These are phyloP conservation scores for Macrotis lagotis DNA, from an alignment of 2,113 vertebrate species.

Conservation along the genomic window DNA sequence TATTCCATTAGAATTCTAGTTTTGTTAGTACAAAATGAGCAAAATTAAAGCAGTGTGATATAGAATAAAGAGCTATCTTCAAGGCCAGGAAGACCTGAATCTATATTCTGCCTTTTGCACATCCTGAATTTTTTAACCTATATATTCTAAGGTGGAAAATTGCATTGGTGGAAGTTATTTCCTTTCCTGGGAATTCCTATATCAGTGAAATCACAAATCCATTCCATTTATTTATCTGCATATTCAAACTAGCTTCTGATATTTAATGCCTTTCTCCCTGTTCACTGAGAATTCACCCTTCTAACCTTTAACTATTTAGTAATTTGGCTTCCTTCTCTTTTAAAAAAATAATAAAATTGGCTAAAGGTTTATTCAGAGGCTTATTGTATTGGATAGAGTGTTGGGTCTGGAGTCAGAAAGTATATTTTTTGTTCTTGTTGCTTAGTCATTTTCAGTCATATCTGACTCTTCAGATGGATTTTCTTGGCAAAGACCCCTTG, in stretches of 20 bases:
- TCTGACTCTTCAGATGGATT: neutral
- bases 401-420: neutral
- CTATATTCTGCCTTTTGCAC: neutral
- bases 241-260: neutral
- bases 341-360: neutral
- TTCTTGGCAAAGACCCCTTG: no score
- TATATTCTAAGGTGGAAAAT: neutral
- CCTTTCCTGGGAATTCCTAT: neutral
- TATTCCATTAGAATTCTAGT: neutral
- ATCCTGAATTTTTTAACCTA: neutral
- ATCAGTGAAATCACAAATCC: neutral
- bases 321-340: neutral
- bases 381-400: fast-evolving
- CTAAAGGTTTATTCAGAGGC: neutral
- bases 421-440: neutral
- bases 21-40: neutral
- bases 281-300: neutral
- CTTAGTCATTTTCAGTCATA: neutral
- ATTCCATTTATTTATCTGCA: neutral
- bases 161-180: neutral
- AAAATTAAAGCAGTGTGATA: neutral
- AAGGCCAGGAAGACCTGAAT: neutral
- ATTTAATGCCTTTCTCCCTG: neutral
- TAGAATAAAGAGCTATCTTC: neutral
- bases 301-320: neutral